Evolutionary conservation across 2,113 vertebrate species (phyloP), one percentile per base, ranked within the genome.

Genomic region (Paradoxurus hermaphroditus): DNA sequence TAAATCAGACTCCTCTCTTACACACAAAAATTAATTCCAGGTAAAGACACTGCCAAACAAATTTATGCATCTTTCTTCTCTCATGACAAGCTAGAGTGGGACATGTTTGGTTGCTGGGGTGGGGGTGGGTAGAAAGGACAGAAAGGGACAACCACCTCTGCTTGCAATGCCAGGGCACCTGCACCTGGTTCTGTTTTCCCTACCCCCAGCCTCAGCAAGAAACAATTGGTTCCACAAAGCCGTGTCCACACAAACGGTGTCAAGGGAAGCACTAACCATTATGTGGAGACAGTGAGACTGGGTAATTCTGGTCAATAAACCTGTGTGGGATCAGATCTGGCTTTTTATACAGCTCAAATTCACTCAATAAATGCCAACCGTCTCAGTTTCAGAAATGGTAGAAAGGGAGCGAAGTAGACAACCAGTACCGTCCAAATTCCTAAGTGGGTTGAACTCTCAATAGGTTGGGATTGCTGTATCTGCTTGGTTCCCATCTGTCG

Each of bases 1-100:
- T 72, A 39, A 91, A 88, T 10, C 41, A n/a, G 67, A 59, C 21
- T 82, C 39, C 59, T 87, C 25, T 81, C 53, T 93, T 59, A 90
- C 1, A 82, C 34, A 73, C 53, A 86, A 62, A 85, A 89, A 70
- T 90, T 67, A 90, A 79, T 82, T 82, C 53, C 39, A 97, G 63
- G 73, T 73, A 93, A 87, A 82, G 49, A 87, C 68, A 86, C 73
- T 59, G 23, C 11, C 85, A 65, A 44, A 78, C 29, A 97, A 88
- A 89, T 90, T 27, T 92, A 81, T 73, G 53, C 44, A 56, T 56
- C 78, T 78, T 91, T 92, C 85, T 89, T 90, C 62, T 93, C 56
- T 81, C 65, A 39, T 23, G 53, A 86, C 65, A 86, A 90, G 62
- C 21, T 56, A 41, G 56, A 93, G 73, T 67, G 3, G 59, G 59